Base-by-base conservation (phyloP, 1,140 invertebrate genomes). In the Diprion similis region DNA sequence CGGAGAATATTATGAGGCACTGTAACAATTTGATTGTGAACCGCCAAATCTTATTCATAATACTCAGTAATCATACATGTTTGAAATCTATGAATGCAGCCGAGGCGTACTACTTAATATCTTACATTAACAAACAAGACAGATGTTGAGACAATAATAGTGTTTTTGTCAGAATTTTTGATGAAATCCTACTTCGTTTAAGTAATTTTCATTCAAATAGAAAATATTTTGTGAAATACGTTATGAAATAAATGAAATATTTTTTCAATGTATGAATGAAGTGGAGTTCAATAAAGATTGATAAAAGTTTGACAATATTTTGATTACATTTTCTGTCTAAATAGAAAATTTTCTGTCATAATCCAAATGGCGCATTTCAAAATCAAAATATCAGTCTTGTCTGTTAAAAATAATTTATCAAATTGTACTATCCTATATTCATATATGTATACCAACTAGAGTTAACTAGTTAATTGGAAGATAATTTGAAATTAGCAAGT, bases 11-110 rank as follows among this genome's bases (percentile, higher is more conserved):
- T n/a, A 59, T 11, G 11, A 59, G 51, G 51, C 51, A 59, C 51
- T 59, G 51, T 1, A 13, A 59, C n/a, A 59, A 13, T 59, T n/a
- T n/a, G 51, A 59, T 59, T 59, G n/a, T 7, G n/a, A 59, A 13
- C 51, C 6, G 24, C 51, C 51, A 59, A 13, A 59, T 2, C 51
- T 59, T 59, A 59, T 8, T n/a, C 11, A 4, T 59, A 37, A 37
- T 37, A 37, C 1, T 3, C 24, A 37, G 24, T 37, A 59, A 59
- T 37, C 24, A 9, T 59, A 15, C 51, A 37, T 37, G 6, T 6
- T 37, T 37, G 73, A 78, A 79, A 72, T 79, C 80, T 83, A 83
- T 83, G 80, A 83, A 83, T 83, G 81, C 78, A 83, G 79, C 81
- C 77, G 76, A 73, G 75, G 74, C 69, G 66, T 59, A 59, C 66